Base-by-base conservation (phyloP, 1,140 invertebrate genomes). In the Oncopodura yosiiana region DNA sequence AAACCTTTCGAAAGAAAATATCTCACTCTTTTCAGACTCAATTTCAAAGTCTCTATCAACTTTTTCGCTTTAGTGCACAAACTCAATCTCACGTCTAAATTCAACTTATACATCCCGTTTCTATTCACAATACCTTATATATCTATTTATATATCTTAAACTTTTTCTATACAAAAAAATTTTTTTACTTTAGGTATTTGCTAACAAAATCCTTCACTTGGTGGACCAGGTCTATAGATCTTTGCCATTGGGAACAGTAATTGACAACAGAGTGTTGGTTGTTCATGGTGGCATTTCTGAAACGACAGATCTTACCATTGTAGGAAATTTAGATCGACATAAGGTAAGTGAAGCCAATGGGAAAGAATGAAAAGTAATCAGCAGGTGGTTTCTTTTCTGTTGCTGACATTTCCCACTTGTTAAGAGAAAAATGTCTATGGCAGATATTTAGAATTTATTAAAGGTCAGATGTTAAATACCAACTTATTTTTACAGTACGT, bases 231-330 rank as follows among this genome's bases (percentile, higher is more conserved):
- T 94, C 23, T 94, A 90, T 69, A 78, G 86, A 60, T 92, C 87
- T 84, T 74, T 94, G 36, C 91, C 90, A 0, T 67, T 94, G 21
- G 88, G 85, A 30, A 88, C 88, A 1, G 76, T 94, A 41, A 81
- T 94, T 62, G 89, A 93, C 68, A 81, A 84, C 58, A 80, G 86
- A 53, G 82, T 93, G 12, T 75, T 94, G 19, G 82, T 94, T 8
- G 86, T 88, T 1, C 90, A 94, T 66, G 90, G 90, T 8, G 90
- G 90, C 11, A 85, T 94, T 44, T 84, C 88, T 0, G 81, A 89
- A 66, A 78, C 76, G 30, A 90, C 86, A 0, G 84, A 90, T 69
- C 69, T 94, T 45, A 77, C 82, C 50, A 72, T 81, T 60, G 77
- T 94, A 29, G 76, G 79, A 56, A 80, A 76, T 49, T 71, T 89